Percentiles rank a stretch among this genome's conserved stretches.
These are phyloP conservation scores for Drosophila monieri DNA, from an alignment of 2,888 invertebrate species.

Conservation along the genomic window DNA sequence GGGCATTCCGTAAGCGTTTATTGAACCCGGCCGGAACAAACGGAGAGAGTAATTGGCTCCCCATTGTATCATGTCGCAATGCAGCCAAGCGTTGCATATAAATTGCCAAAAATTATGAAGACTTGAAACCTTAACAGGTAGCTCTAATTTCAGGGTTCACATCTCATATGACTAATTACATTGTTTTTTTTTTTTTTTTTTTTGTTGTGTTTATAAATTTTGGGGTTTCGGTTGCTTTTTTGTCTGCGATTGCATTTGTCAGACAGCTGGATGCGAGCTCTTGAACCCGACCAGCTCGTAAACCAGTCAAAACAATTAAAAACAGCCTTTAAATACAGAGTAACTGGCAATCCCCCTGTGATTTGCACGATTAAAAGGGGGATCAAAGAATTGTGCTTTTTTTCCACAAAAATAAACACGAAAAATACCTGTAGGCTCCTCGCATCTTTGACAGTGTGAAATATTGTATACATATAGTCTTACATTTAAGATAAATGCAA, in stretches of 20 bases:
- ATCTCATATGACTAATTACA: constrained; percentile 58
- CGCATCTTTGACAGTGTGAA: constrained; percentile 10
- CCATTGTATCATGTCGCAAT: constrained; percentile 30
- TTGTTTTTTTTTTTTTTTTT: constrained; percentile 1
- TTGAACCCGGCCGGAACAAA: constrained; percentile 51
- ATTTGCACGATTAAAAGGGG: constrained; percentile 45
- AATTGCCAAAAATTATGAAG: constrained; percentile 65
- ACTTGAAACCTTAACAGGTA: constrained; percentile 56
- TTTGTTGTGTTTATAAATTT: background rate
- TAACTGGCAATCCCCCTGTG: constrained; percentile 21
- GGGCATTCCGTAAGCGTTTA: constrained; percentile 45
- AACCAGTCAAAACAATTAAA: constrained; percentile 43
- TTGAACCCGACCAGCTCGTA: constrained; percentile 37
- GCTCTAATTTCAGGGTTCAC: constrained; percentile 60
- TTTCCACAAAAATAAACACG: constrained; percentile 22
- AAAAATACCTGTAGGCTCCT: constrained; percentile 39
- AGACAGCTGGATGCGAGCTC: constrained; percentile 28
- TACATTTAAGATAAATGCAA: background rate
- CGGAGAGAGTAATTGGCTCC: constrained; percentile 30
- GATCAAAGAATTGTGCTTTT: constrained; percentile 22
- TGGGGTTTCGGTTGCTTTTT: constrained; percentile 2
- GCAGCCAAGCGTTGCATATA: constrained; percentile 62
- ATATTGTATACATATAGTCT: background rate
- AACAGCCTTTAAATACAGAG: constrained; percentile 33
- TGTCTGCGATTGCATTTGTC: constrained; percentile 36